Conservation (phyloP, 2,888 invertebrate genomes). For the Oligia latruncula region DNA sequence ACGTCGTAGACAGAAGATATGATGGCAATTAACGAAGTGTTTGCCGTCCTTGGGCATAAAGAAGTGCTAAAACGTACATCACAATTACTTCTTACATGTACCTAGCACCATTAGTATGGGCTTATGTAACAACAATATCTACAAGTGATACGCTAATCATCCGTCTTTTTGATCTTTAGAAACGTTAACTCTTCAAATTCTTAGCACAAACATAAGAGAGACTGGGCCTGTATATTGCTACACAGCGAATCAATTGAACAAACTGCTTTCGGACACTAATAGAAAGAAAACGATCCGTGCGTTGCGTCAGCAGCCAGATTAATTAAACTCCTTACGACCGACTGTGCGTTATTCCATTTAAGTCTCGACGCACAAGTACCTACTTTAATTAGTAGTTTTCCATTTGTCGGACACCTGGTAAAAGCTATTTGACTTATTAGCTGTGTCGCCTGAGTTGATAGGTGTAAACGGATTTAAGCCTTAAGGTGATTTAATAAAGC, state of each 20-base stretch:
- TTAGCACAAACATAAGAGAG: slow-evolving; percentile 82
- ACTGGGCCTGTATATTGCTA: slow-evolving; percentile 81
- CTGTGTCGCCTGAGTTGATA: slow-evolving; percentile 72
- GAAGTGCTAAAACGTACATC: slow-evolving; percentile 84
- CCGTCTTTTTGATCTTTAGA: slow-evolving; percentile 76
- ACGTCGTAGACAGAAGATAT: slow-evolving; percentile 52
- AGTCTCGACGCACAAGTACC: slow-evolving; percentile 78
- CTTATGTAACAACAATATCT: slow-evolving; percentile 85
- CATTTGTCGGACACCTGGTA: slow-evolving; percentile 86
- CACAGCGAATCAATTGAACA: slow-evolving; percentile 85
- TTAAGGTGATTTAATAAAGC: slow-evolving; percentile 73
- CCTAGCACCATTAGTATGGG: slow-evolving; percentile 79
- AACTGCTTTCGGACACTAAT: slow-evolving; percentile 84
- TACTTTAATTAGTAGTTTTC: slow-evolving; percentile 88
- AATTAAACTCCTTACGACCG: slow-evolving; percentile 86
- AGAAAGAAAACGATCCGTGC: slow-evolving; percentile 83
- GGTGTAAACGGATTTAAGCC: slow-evolving; percentile 73
- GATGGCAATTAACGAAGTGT: slow-evolving; percentile 62
- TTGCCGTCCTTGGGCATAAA: slow-evolving; percentile 77
- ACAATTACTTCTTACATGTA: slow-evolving; percentile 79
- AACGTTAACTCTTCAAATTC: slow-evolving; percentile 86
- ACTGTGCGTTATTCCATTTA: slow-evolving; percentile 82
- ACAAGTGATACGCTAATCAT: slow-evolving; percentile 86
- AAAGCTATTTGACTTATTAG: slow-evolving; percentile 85
- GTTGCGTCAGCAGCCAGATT: slow-evolving; percentile 84